Conservation (phyloP, 2,888 invertebrate species). For the Hemaris fuciformis region DNA sequence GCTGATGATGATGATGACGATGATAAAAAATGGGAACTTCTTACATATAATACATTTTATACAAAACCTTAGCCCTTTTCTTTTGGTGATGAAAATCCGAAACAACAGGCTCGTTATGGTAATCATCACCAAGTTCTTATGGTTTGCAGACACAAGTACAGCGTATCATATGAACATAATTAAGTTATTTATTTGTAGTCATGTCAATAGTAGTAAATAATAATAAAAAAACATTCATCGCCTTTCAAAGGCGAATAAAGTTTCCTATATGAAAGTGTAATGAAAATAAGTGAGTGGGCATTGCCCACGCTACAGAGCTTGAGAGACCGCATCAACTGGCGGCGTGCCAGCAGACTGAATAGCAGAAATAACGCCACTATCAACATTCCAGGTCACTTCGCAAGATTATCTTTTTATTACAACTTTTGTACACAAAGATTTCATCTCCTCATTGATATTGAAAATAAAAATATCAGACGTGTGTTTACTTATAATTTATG, state of each 20-base stretch:
- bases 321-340: slow-evolving; percentile 65
- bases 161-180: no score
- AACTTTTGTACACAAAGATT: slow-evolving; percentile 36
- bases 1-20: no score
- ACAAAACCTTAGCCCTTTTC: no score
- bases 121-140: no score
- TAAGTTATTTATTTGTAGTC: no score
- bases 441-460: slow-evolving; percentile 23
- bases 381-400: slow-evolving; percentile 79
- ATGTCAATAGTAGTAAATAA: neutral
- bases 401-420: slow-evolving; percentile 70
- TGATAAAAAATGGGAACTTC: no score
- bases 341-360: slow-evolving; percentile 66
- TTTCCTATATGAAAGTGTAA: slow-evolving; percentile 33
- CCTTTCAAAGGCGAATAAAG: slow-evolving; percentile 25
- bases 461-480: slow-evolving; percentile 7
- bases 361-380: slow-evolving; percentile 79
- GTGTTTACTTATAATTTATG: slow-evolving; percentile 22
- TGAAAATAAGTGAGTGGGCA: slow-evolving; percentile 60
- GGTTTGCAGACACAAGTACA: no score
- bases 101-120: no score
- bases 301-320: slow-evolving; percentile 58
- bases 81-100: no score
- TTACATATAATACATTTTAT: no score
- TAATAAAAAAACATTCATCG: neutral